Conservation (phyloP, 2,888 invertebrate genomes). For the Amphipyra berbera region DNA sequence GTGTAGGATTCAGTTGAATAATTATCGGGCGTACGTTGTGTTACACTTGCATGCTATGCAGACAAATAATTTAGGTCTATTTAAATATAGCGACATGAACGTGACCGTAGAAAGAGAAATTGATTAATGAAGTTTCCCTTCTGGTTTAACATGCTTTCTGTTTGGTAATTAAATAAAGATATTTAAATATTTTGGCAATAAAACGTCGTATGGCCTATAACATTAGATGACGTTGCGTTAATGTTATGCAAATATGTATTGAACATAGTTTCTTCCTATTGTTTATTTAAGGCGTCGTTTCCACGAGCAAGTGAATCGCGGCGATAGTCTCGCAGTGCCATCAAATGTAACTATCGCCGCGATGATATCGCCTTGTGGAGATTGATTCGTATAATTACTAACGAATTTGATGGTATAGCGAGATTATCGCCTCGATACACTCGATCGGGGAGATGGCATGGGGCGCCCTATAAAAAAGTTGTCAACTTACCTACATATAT, state of each 20-base stretch:
- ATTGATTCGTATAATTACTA: no score
- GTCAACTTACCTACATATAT: no score
- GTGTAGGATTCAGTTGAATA: constrained; percentile 73
- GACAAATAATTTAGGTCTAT: constrained; percentile 69
- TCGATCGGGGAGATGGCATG: no score
- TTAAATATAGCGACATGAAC: constrained; percentile 65
- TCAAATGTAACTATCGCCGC: no score
- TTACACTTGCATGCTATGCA: constrained; percentile 71
- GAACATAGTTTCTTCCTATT: neutral
- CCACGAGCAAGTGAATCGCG: no score
- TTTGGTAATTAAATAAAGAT: constrained; percentile 40
- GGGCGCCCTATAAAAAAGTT: no score
- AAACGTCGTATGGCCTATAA: constrained; percentile 5
- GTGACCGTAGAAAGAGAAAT: constrained; percentile 76
- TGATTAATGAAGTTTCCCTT: constrained; percentile 73
- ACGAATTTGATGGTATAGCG: no score
- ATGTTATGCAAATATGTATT: constrained; percentile 1
- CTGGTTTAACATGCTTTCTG: neutral
- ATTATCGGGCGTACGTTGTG: constrained; percentile 61
- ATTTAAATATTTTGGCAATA: constrained; percentile 15
- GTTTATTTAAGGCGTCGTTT: neutral
- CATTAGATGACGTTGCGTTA: neutral
- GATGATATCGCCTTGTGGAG: no score
- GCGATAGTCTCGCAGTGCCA: no score
- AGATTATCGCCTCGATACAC: no score